These are phyloP conservation scores for Drosophila obscura DNA, from an alignment of 1,140 invertebrate genomes.

Conservation along the genomic window DNA sequence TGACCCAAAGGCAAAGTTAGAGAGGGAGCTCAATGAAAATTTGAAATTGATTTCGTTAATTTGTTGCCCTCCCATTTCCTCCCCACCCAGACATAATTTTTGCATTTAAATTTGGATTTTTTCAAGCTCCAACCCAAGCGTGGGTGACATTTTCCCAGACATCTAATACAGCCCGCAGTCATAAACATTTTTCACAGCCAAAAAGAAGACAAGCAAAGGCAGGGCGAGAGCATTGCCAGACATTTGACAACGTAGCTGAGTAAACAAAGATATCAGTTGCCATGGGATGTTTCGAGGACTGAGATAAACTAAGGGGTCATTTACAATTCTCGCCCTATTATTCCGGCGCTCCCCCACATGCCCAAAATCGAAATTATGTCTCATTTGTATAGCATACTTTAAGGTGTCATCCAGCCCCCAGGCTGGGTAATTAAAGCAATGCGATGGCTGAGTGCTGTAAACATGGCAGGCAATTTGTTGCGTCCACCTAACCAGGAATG, in stretches of 20 bases:
- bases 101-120: slow-evolving; percentile 31
- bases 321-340: slow-evolving; percentile 11
- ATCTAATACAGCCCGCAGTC: not conserved
- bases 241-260: slow-evolving; percentile 36
- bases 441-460: slow-evolving; percentile 28
- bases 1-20: slow-evolving; percentile 29
- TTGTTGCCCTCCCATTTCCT: slow-evolving; percentile 8
- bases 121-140: slow-evolving; percentile 16
- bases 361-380: slow-evolving; percentile 29
- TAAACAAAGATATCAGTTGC: slow-evolving; percentile 65
- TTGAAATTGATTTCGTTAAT: slow-evolving; percentile 41
- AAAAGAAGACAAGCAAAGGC: slow-evolving; percentile 13
- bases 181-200: slow-evolving; percentile 27
- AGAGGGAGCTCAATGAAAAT: slow-evolving; percentile 16
- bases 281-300: slow-evolving; percentile 10
- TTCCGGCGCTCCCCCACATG: not conserved
- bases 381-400: slow-evolving; percentile 32
- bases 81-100: slow-evolving; percentile 1
- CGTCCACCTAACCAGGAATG: not conserved
- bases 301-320: slow-evolving; percentile 34
- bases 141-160: slow-evolving; percentile 11
- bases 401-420: slow-evolving; percentile 39
- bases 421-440: slow-evolving; percentile 27
- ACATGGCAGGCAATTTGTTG: slow-evolving; percentile 50
- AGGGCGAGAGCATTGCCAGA: slow-evolving; percentile 20